Evolutionary conservation across 2,113 vertebrate genomes (phyloP).

Genomic region (Noctilio leporinus): DNA sequence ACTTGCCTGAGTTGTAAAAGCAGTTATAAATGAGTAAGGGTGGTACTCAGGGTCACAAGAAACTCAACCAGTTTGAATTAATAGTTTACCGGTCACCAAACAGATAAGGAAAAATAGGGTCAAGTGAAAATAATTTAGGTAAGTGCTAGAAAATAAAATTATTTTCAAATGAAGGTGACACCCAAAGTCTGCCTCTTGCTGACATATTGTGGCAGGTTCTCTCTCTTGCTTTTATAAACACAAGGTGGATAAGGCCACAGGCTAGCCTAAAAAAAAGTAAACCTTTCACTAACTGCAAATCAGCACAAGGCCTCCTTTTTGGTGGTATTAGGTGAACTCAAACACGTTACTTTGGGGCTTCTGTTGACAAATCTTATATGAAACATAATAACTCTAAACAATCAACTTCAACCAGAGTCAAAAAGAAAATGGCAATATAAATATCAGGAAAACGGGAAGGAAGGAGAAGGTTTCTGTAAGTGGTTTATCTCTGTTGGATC

Average conservation of each 20-base stretch:
- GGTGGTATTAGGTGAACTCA: accelerated
- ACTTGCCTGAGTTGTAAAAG: accelerated
- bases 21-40: accelerated
- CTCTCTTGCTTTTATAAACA: accelerated
- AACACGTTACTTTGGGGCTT: too few species aligned
- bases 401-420: accelerated
- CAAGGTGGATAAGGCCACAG: accelerated
- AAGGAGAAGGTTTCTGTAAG: conserved; percentile 15
- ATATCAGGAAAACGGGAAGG: not conserved
- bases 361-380: accelerated
- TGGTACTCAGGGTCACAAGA: not conserved
- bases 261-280: accelerated
- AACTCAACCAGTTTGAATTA: too few species aligned
- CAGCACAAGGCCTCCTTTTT: too few species aligned
- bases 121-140: too few species aligned
- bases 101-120: not conserved
- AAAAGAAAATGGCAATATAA: not conserved
- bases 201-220: accelerated
- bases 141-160: not conserved
- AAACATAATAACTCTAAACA: not conserved
- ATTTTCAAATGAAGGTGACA: not conserved
- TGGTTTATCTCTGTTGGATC: conserved; percentile 38
- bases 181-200: accelerated
- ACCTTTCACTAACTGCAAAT: accelerated
- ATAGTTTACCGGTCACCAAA: not conserved